Base-by-base conservation (phyloP, 1,140 invertebrate genomes). In the Elymnias hypermnestra region DNA sequence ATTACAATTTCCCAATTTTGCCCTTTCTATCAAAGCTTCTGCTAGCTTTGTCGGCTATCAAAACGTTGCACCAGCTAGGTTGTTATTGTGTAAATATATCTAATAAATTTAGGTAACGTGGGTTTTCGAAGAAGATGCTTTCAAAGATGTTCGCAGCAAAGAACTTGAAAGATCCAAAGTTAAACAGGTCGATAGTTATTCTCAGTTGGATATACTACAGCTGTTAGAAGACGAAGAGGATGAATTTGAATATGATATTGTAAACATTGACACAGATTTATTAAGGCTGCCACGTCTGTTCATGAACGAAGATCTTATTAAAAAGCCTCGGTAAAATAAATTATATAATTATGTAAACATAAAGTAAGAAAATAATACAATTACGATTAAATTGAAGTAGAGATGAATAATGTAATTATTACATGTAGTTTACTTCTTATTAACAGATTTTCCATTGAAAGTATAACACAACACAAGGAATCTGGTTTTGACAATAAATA, bases 231-330 rank as follows among this genome's bases (percentile, higher is more conserved):
- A 84, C 0, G 73, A 74, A 0, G 73, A 77, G 5, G 76, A 78
- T 6, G 75, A 76, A 21, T 17, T 77, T 3, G 77, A 85, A 22
- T 85, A 72, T 25, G 78, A 85, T 13, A 85, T 85, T 13, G 57
- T 85, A 5, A 85, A 85, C 29, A 83, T 85, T 41, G 67, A 74
- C 13, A 71, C 61, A 0, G 61, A 74, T 28, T 48, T 79, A 9
- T 40, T 84, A 22, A 54, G 65, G 29, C 52, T 77, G 15, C 75
- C 75, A 0, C 48, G 51, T 5, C 13, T 58, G 12, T 48, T 62
- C 5, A 54, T 18, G 1, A 49, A 39, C 12, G 58, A 57, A 19
- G 55, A 58, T 26, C 2, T 50, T 1, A 15, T 50, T 23, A 39
- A 53, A 31, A 55, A 47, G 13, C 39, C 29, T 12, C 35, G 23